Conservation (phyloP, 2,113 vertebrate species). For the Beaufortia kweichowensis region DNA sequence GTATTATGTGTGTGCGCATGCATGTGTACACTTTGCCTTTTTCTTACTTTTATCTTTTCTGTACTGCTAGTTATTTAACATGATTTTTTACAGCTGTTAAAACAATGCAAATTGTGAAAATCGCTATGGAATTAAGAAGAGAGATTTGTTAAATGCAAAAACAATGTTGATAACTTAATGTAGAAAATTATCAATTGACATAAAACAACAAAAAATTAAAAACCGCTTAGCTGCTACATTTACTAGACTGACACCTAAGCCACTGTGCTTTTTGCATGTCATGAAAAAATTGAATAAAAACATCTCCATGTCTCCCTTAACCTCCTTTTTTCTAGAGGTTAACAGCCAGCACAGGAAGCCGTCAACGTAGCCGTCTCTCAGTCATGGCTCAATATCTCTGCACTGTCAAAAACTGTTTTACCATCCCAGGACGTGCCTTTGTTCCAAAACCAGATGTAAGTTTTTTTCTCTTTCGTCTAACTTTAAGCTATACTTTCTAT, state of each 20-base stretch:
- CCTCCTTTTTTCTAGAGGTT: conserved; percentile 76
- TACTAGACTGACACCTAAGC: neutral
- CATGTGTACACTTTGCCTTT: no score
- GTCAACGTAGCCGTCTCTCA: conserved; percentile 88
- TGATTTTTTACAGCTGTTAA: no score
- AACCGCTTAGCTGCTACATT: neutral
- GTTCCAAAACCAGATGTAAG: conserved; percentile 91
- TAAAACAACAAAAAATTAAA: no score
- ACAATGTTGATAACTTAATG: no score
- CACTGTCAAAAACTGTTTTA: conserved; percentile 79
- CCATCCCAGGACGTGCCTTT: conserved; percentile 90
- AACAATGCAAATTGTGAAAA: no score
- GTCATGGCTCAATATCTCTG: conserved; percentile 94
- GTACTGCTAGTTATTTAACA: no score
- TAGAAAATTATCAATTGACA: no score
- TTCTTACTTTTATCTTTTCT: no score
- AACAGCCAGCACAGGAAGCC: conserved; percentile 79
- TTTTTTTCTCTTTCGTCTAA: neutral
- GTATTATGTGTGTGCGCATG: no score
- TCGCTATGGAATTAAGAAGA: no score
- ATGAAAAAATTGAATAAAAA: neutral
- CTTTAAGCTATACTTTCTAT: neutral
- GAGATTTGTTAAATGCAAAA: no score
- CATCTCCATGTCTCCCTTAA: neutral
- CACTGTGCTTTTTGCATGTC: no score